Conservation (phyloP, 2,888 invertebrate species). For the Sphinx pinastri region DNA sequence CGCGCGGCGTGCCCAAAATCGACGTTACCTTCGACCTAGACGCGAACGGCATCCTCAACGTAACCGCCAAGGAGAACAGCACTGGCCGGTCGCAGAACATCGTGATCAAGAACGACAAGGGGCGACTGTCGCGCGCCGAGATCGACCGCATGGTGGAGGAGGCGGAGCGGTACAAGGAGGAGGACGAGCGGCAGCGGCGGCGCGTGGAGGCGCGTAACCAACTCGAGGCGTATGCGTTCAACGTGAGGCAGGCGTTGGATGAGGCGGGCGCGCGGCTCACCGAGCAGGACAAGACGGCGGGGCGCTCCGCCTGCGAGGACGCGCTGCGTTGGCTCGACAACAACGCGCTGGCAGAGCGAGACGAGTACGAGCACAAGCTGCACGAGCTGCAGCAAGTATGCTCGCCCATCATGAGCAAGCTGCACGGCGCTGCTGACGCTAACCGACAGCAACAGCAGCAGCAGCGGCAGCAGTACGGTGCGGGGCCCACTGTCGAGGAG, state of each 20-base stretch:
- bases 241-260: conserved; percentile 87
- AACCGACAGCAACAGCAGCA: conserved; percentile 42
- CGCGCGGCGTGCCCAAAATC: conserved; percentile 87
- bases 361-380: conserved; percentile 85
- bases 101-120: conserved; percentile 92
- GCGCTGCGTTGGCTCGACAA: conserved; percentile 88
- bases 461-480: conserved; percentile 37
- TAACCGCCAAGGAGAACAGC: conserved; percentile 89
- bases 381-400: conserved; percentile 85
- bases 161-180: conserved; percentile 89
- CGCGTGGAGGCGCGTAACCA: conserved; percentile 88
- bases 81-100: conserved; percentile 89
- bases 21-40: conserved; percentile 90
- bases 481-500: conserved; percentile 66
- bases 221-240: conserved; percentile 88
- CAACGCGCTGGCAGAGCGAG: conserved; percentile 86
- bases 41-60: conserved; percentile 92
- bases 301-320: conserved; percentile 81
- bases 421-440: conserved; percentile 79
- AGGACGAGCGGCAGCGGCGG: conserved; percentile 88
- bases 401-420: conserved; percentile 82
- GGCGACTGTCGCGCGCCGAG: conserved; percentile 90
- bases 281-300: conserved; percentile 86
- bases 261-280: conserved; percentile 85
- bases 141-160: conserved; percentile 91